phyloP scores from a whole-genome alignment of 2,888 invertebrate genomes.

The Cryptus viduatorius region DNA sequence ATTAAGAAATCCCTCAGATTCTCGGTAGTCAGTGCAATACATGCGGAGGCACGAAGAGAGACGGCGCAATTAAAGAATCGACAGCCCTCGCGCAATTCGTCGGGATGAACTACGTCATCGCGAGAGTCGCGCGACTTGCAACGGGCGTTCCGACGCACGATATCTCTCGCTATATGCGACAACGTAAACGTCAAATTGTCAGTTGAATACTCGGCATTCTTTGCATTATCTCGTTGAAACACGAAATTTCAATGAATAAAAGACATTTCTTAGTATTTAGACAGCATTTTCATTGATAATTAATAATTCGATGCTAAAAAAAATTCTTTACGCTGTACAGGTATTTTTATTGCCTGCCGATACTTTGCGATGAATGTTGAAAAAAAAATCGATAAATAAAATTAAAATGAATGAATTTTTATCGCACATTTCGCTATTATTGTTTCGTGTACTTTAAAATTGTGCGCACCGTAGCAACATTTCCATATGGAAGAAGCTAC shows the following conservation, averaged over 20 bases:
- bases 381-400: too few relatives aligned
- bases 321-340: too few relatives aligned
- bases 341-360: too few relatives aligned
- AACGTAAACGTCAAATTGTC: conserved; percentile 31
- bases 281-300: not conserved
- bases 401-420: too few relatives aligned
- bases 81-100: conserved; percentile 77
- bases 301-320: too few relatives aligned
- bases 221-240: conserved; percentile 14
- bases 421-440: too few relatives aligned
- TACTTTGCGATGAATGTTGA: too few relatives aligned
- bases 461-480: too few relatives aligned
- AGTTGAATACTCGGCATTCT: conserved; percentile 50
- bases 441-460: too few relatives aligned
- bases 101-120: conserved; percentile 72
- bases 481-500: not conserved
- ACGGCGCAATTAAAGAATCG: conserved; percentile 82
- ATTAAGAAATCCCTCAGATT: conserved; percentile 83
- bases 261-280: not conserved
- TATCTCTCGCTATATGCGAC: not conserved
- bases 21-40: conserved; percentile 76
- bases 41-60: conserved; percentile 41
- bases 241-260: not conserved
- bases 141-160: conserved; percentile 36
- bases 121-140: conserved; percentile 36